A percentile compares a stretch with the other conserved stretches of the same genome.
phyloP scores from a whole-genome alignment of 2,113 vertebrate genomes.

The Epinephelus cyanopodus region DNA sequence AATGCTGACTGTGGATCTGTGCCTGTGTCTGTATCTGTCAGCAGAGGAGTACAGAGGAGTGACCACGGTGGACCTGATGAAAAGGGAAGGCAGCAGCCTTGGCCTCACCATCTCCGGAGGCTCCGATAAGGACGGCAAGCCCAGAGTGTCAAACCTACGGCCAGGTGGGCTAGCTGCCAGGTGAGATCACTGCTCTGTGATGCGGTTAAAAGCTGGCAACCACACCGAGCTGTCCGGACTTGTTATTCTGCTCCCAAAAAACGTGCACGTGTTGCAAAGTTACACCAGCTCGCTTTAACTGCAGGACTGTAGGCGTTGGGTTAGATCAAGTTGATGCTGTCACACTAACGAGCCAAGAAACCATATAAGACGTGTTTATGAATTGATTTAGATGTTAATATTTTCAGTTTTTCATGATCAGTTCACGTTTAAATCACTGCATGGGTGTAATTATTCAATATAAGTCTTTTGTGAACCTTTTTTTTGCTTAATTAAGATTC shows the following conservation, averaged over 20 bases:
- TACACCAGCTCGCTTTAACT: constrained; percentile 16
- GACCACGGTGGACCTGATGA: constrained; percentile 95
- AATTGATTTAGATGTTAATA: not conserved
- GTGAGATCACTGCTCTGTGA: constrained; percentile 86
- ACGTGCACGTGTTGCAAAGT: constrained; percentile 32
- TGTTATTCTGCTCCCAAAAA: constrained; percentile 47
- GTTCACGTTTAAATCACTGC: not conserved
- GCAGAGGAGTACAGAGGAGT: constrained; percentile 94
- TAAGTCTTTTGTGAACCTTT: not conserved
- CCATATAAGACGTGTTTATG: not conserved
- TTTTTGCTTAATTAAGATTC: constrained; percentile 43
- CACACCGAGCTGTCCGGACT: constrained; percentile 40
- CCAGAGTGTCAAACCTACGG: constrained; percentile 95
- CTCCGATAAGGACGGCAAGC: constrained; percentile 97
- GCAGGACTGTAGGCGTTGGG: constrained; percentile 43
- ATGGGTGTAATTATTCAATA: constrained; percentile 8
- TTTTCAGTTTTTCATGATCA: not conserved
- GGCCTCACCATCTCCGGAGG: constrained; percentile 98
- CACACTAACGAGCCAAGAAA: not conserved
- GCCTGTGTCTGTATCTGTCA: constrained; percentile 62
- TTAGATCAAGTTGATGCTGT: constrained; percentile 50
- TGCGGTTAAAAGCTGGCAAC: constrained; percentile 56
- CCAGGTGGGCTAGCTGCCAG: constrained; percentile 96
- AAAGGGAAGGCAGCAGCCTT: constrained; percentile 95
- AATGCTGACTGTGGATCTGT: constrained; percentile 61